phyloP scores from a whole-genome alignment of 2,113 vertebrate genomes.

The Equus przewalskii region DNA sequence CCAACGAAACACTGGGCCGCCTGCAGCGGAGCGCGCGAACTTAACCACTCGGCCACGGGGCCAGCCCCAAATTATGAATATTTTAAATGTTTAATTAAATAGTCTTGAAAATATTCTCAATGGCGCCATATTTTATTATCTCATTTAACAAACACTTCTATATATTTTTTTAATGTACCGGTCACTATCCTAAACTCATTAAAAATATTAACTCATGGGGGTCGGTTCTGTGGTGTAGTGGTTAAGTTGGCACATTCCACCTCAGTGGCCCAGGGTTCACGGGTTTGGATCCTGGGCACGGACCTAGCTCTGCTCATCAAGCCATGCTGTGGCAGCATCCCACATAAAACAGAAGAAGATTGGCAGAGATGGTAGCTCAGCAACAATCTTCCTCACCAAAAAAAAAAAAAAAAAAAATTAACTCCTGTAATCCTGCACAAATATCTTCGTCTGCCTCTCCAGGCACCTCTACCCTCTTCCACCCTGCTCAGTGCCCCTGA shows the following conservation, averaged over 20 bases:
- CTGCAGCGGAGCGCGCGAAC: too few species aligned
- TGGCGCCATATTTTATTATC: background rate
- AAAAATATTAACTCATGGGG: background rate
- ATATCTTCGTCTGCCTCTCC: background rate
- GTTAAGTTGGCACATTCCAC: too few species aligned
- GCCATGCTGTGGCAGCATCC: too few species aligned
- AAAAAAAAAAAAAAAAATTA: background rate
- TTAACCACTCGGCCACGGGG: too few species aligned
- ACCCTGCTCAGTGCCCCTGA: fast-evolving
- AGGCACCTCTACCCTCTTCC: background rate
- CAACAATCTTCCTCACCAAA: too few species aligned
- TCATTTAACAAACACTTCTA: background rate
- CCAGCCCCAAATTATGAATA: background rate
- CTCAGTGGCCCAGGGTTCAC: too few species aligned
- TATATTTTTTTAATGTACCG: background rate
- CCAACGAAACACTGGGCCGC: too few species aligned
- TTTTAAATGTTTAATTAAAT: constrained; percentile 23
- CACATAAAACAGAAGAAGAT: too few species aligned
- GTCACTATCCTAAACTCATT: background rate
- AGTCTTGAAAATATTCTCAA: constrained; percentile 7
- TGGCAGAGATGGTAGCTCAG: too few species aligned
- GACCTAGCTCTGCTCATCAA: too few species aligned
- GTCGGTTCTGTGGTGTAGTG: too few species aligned
- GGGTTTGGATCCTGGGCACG: too few species aligned
- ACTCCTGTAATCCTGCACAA: background rate